Evolutionary conservation across 1,140 invertebrate genomes (phyloP).

Genomic region (Drosophila yakuba): DNA sequence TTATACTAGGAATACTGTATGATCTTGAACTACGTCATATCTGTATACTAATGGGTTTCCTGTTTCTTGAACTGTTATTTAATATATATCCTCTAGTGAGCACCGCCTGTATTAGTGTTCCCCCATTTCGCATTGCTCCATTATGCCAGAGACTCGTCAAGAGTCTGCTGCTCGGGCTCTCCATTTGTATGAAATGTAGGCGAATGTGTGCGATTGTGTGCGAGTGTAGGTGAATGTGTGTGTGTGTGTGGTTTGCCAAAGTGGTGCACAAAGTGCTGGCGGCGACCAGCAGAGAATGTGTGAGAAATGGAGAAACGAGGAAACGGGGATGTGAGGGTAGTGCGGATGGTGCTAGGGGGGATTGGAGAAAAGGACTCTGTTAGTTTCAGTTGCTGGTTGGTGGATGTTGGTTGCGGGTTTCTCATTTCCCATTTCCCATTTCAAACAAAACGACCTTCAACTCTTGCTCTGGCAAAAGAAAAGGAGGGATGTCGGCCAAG

Average conservation of each 20-base stretch:
- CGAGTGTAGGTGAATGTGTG: slow-evolving; percentile 26
- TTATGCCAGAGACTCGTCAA: slow-evolving; percentile 71
- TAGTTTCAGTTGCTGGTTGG: slow-evolving; percentile 55
- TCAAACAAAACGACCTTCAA: slow-evolving; percentile 64
- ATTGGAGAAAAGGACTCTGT: slow-evolving; percentile 47
- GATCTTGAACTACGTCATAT: too few relatives aligned
- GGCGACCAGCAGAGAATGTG: slow-evolving; percentile 56
- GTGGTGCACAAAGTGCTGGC: slow-evolving; percentile 76
- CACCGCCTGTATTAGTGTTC: slow-evolving; percentile 39
- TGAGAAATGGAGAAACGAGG: slow-evolving; percentile 39
- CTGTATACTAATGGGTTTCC: background rate
- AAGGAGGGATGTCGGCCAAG: slow-evolving; percentile 19
- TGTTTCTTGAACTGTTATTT: background rate
- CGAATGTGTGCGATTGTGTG: slow-evolving; percentile 18
- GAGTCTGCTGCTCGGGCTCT: slow-evolving; percentile 63
- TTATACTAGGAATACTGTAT: too few relatives aligned
- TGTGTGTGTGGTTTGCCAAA: slow-evolving; percentile 60
- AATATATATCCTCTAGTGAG: background rate
- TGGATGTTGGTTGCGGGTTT: slow-evolving; percentile 44
- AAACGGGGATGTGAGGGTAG: background rate
- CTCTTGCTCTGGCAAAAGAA: slow-evolving; percentile 57
- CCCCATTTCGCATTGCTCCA: slow-evolving; percentile 58
- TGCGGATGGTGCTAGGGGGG: background rate
- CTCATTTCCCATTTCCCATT: slow-evolving; percentile 56
- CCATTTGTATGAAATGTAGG: slow-evolving; percentile 54